Conservation (phyloP, 2,113 vertebrate genomes). For the Narcine bancroftii region DNA sequence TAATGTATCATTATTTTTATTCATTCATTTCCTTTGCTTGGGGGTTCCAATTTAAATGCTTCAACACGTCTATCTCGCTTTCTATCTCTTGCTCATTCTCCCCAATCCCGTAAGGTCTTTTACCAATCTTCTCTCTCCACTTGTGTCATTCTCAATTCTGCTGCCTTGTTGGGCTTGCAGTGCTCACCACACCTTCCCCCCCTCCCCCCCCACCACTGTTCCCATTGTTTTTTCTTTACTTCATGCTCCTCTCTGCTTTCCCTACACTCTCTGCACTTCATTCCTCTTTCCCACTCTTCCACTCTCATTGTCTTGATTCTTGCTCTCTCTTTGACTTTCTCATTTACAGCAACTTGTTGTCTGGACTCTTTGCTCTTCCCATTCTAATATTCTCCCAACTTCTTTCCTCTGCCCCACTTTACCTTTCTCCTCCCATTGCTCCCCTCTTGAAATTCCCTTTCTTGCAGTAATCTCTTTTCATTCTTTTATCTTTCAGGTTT, state of each 20-base stretch:
- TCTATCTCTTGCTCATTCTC: neutral
- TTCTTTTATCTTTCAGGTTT: neutral
- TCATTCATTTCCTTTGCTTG: neutral
- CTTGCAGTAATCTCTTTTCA: neutral
- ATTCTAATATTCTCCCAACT: neutral
- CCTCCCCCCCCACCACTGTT: too few species aligned
- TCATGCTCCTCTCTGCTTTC: neutral
- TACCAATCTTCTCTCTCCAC: neutral
- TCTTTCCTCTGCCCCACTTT: neutral
- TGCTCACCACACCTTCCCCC: too few species aligned
- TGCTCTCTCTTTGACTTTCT: neutral
- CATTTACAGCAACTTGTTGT: neutral
- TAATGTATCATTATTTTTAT: neutral
- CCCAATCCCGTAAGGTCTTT: neutral
- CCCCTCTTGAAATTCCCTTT: neutral
- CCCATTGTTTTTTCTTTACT: too few species aligned
- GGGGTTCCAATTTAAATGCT: neutral
- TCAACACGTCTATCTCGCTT: neutral
- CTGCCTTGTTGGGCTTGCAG: too few species aligned
- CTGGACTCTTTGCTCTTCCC: neutral
- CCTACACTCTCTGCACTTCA: neutral
- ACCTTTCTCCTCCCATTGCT: neutral
- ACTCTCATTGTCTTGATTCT: too few species aligned
- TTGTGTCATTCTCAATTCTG: neutral
- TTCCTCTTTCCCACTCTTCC: neutral